Evolutionary conservation across 1,140 invertebrate genomes (phyloP).

Genomic region (Microplitis demolitor): DNA sequence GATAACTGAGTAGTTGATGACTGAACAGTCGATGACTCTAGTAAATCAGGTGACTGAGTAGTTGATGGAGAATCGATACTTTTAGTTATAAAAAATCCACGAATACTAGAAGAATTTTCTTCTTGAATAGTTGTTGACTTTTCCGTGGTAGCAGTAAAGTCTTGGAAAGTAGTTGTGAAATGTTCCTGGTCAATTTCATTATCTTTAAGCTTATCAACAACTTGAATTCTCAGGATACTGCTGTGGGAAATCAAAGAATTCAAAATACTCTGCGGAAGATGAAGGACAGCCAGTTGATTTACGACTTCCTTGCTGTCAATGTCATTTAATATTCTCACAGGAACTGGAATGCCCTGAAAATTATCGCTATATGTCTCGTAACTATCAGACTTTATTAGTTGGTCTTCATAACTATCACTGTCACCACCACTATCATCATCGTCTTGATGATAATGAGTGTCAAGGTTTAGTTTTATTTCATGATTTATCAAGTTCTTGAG

Average conservation of each 20-base stretch:
- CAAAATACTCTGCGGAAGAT: conserved; percentile 35
- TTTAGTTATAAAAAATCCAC: conserved; percentile 48
- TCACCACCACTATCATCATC: neutral
- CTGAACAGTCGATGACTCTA: neutral
- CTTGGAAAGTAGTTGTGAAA: neutral
- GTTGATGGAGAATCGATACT: neutral
- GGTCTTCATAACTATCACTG: neutral
- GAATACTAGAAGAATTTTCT: conserved; percentile 22
- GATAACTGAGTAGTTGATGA: neutral
- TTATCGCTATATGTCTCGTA: conserved; percentile 3
- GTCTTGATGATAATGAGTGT: neutral
- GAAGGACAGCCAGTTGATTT: conserved; percentile 35
- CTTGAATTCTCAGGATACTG: conserved; percentile 32
- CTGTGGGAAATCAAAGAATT: conserved; percentile 21
- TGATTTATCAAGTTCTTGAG: conserved; percentile 47
- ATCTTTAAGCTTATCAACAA: conserved; percentile 22
- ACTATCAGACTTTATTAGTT: neutral
- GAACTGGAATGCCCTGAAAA: conserved; percentile 20
- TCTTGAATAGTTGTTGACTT: conserved; percentile 36
- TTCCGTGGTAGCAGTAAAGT: neutral
- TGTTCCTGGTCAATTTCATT: neutral
- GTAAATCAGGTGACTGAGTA: neutral
- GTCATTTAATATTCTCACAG: conserved; percentile 38
- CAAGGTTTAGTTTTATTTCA: neutral
- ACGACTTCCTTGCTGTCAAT: conserved; percentile 21